Evolutionary conservation across 2,888 invertebrate species (phyloP), one percentile per base, ranked within the genome.

Genomic region (Ganaspis brasiliensis): DNA sequence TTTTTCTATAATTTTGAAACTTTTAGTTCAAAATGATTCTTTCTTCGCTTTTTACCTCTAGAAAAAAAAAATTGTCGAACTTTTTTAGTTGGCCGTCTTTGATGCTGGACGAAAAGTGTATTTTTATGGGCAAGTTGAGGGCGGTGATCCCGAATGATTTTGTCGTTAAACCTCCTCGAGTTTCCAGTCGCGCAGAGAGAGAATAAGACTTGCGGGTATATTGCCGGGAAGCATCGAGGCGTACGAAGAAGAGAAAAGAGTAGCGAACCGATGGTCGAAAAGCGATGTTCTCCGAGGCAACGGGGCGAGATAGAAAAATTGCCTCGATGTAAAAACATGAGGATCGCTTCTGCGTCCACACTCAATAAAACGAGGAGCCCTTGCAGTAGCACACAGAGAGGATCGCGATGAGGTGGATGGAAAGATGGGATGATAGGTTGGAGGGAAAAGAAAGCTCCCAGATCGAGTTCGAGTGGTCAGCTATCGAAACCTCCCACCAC

Each of bases 291-390:
- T 78, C 80, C 72, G 74, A 86, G 82, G 86, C 89, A 91, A 88
- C 90, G 88, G 87, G 88, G 89, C 91, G 89, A 88, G 86, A 90
- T 91, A 87, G 90, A 90, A 90, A 91, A 91, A 91, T 91, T 91
- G 91, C 91, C 89, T 88, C 90, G 89, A 91, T 91, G 91, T 91
- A 91, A 91, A 91, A 91, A 91, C 91, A 91, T 91, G 91, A 91
- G 91, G 87, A 90, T 88, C 88, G 86, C 83, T 87, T 87, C 87
- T 84, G 84, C 87, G 86, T 87, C 86, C 86, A 85, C 88, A 88
- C 90, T 89, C 90, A 85, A 91, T 91, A 89, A 90, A 91, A 90
- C 87, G 89, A 88, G 85, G 85, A 59, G n/a, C n/a, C n/a, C n/a
- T 72, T 45, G 67, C 83, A 78, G 77, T 76, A 71, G 74, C 76